phyloP scores from a whole-genome alignment of 1,140 invertebrate genomes.

The Pseudomyrmex sp. region DNA sequence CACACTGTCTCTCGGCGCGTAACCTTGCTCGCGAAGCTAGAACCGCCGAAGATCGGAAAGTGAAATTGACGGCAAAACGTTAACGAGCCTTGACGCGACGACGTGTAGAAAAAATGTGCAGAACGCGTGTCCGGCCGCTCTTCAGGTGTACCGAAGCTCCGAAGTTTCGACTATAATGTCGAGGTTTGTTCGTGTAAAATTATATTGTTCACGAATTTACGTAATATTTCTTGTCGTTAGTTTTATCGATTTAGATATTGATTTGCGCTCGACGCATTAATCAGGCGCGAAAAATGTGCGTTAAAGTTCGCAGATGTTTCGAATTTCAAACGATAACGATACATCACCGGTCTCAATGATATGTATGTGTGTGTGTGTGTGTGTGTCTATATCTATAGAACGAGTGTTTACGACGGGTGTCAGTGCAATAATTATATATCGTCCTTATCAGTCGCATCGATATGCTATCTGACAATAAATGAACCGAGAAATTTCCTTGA shows the following conservation, averaged over 20 bases:
- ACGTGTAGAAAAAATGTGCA: slow-evolving; percentile 41
- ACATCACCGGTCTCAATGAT: background rate
- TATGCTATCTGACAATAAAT: slow-evolving; percentile 27
- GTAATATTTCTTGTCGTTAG: background rate
- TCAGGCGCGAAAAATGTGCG: background rate
- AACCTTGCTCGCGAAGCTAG: slow-evolving; percentile 40
- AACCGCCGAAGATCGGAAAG: slow-evolving; percentile 23
- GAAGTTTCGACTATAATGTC: background rate
- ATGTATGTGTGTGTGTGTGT: background rate
- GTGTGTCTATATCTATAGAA: background rate
- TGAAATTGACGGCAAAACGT: slow-evolving; percentile 49
- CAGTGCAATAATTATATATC: background rate
- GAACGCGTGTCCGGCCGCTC: slow-evolving; percentile 18
- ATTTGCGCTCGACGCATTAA: background rate
- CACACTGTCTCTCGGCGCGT: background rate
- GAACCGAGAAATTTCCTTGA: background rate
- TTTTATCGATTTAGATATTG: background rate
- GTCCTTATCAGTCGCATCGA: slow-evolving; percentile 15
- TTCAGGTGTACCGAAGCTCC: slow-evolving; percentile 12
- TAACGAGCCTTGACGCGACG: slow-evolving; percentile 51
- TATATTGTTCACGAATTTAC: slow-evolving; percentile 37
- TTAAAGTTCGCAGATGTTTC: slow-evolving; percentile 2
- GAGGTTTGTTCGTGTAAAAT: slow-evolving; percentile 35
- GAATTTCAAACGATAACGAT: background rate
- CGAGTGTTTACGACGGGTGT: background rate